Evolutionary conservation across 2,888 invertebrate genomes (phyloP).

Genomic region (Rhamnusium bicolor): DNA sequence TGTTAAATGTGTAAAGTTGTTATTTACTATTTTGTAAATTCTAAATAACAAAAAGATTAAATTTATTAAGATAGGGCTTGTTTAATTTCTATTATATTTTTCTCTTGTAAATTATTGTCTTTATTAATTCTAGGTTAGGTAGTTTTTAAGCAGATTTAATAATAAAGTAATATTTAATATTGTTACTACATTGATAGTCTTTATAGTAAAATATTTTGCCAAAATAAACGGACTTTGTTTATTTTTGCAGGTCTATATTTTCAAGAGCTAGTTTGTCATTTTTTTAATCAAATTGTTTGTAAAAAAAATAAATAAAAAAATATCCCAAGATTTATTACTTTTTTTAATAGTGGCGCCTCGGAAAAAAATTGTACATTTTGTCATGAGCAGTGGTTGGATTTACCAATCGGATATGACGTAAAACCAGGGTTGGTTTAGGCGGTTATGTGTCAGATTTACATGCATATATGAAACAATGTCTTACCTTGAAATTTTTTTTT

Average conservation of each 20-base stretch:
- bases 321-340: neutral
- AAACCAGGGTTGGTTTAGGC: too few species aligned
- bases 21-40: slow-evolving; percentile 26
- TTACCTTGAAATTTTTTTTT: too few species aligned
- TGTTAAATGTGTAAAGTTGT: slow-evolving; percentile 15
- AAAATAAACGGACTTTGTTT: slow-evolving; percentile 34
- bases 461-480: too few species aligned
- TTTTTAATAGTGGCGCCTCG: too few species aligned
- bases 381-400: too few species aligned
- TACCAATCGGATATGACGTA: too few species aligned
- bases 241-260: slow-evolving; percentile 48
- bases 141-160: slow-evolving; percentile 47
- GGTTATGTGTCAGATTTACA: too few species aligned
- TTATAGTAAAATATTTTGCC: slow-evolving; percentile 56
- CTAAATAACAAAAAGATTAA: slow-evolving; percentile 20
- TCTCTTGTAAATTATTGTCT: slow-evolving; percentile 45
- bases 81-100: slow-evolving; percentile 23
- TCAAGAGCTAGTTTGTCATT: slow-evolving; percentile 53
- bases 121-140: slow-evolving; percentile 33
- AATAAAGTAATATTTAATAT: slow-evolving; percentile 60
- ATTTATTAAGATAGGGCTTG: slow-evolving; percentile 20
- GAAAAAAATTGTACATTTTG: too few species aligned
- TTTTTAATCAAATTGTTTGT: slow-evolving; percentile 53
- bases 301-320: slow-evolving; percentile 43
- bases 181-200: slow-evolving; percentile 64